Percentiles rank a stretch among this genome's conserved stretches.
phyloP scores from a whole-genome alignment of 2,888 invertebrate genomes.

The Gryllus longicercus region DNA sequence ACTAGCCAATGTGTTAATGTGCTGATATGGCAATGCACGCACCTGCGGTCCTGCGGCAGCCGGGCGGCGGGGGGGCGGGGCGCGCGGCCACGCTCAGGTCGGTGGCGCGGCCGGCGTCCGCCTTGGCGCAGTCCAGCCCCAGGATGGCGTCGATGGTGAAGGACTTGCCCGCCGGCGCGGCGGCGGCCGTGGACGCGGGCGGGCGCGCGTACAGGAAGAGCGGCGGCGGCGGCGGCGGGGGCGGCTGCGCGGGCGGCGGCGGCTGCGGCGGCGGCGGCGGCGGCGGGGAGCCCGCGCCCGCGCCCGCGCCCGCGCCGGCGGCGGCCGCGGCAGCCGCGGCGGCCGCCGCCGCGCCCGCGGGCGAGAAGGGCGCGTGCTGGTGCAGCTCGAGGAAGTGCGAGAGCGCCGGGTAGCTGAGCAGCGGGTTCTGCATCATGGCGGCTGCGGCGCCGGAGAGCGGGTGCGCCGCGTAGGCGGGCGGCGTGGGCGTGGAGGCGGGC shows the following conservation, averaged over 20 bases:
- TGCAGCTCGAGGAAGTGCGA: constrained; percentile 39
- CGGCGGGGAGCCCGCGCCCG: constrained; percentile 6
- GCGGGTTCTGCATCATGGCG: constrained; percentile 41
- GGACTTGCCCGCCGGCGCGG: constrained; percentile 58
- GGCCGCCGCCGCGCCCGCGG: constrained; percentile 12
- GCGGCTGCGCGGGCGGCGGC: constrained; percentile 24
- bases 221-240: constrained; percentile 19
- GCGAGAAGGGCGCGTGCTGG: constrained; percentile 34
- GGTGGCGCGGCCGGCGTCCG: constrained; percentile 22
- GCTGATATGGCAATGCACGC: background rate
- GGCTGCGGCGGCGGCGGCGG: constrained; percentile 21
- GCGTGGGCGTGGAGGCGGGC: background rate
- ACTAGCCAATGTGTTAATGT: no score
- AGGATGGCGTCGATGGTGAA: constrained; percentile 87
- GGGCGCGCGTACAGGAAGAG: constrained; percentile 25
- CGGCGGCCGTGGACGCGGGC: constrained; percentile 39
- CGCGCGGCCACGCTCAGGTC: constrained; percentile 21
- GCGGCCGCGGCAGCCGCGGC: constrained; percentile 61
- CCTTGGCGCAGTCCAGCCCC: constrained; percentile 56
- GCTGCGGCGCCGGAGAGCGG: background rate
- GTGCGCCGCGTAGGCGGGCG: background rate
- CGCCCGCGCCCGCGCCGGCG: background rate
- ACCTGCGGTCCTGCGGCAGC: constrained; percentile 24
- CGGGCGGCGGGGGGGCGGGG: constrained; percentile 19
- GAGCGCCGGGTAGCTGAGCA: constrained; percentile 41